A percentile compares a stretch with the other conserved stretches of the same genome.
These are phyloP conservation scores for Struthio camelus DNA, from an alignment of 2,113 vertebrate genomes.

Conservation along the genomic window DNA sequence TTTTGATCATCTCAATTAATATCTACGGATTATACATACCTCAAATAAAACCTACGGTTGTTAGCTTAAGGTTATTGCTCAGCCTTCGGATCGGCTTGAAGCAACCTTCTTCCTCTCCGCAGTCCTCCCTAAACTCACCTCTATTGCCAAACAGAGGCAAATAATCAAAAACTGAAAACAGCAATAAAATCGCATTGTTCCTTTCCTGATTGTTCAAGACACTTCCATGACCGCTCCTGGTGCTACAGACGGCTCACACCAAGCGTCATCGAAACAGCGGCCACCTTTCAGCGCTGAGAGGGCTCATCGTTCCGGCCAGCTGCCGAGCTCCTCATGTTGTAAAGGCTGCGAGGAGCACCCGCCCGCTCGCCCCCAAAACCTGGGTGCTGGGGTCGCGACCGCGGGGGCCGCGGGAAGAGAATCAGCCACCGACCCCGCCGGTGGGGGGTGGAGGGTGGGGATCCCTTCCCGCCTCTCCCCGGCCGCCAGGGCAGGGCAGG, in stretches of 20 bases:
- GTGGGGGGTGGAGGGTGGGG: too few species aligned
- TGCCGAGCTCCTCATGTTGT: accelerated
- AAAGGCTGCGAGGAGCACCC: not conserved
- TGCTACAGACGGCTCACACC: not conserved
- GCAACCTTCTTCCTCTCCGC: not conserved
- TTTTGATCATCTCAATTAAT: not conserved
- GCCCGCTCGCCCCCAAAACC: accelerated
- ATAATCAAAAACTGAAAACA: not conserved
- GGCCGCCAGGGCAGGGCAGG: not conserved
- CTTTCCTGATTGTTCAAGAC: not conserved
- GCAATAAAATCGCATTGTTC: not conserved
- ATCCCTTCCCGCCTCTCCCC: not conserved
- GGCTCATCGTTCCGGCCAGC: not conserved
- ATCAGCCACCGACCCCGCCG: not conserved
- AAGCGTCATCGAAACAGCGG: not conserved
- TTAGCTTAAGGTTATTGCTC: not conserved
- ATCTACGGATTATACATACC: not conserved
- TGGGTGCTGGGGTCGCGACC: accelerated
- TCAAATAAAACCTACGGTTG: not conserved
- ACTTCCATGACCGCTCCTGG: accelerated
- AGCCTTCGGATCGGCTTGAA: not conserved
- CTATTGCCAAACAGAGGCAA: not conserved
- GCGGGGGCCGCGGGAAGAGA: not conserved
- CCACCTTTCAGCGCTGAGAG: accelerated
- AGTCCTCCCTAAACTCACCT: not conserved